phyloP scores from a whole-genome alignment of 2,888 invertebrate species.

The Sesamia inferens region DNA sequence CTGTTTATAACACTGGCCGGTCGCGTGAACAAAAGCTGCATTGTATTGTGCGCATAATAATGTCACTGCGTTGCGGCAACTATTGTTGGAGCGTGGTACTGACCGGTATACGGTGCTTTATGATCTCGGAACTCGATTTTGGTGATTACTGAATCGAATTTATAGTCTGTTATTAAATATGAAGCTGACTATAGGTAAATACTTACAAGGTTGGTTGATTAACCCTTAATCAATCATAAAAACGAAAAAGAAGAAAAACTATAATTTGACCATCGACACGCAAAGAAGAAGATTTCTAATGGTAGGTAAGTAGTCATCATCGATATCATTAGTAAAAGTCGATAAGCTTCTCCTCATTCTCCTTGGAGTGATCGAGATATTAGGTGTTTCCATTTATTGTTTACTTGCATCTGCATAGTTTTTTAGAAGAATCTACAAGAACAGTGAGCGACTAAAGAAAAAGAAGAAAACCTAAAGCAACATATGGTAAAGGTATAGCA shows the following conservation, averaged over 20 bases:
- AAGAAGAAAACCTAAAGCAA: neutral
- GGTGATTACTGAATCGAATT: neutral
- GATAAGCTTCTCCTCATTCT: neutral
- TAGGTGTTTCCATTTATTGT: neutral
- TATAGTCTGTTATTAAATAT: neutral
- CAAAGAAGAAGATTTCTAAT: too few species aligned
- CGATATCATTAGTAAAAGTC: neutral
- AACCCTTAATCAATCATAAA: neutral
- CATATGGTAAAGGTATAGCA: neutral
- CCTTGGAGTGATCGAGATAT: neutral
- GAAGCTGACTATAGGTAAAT: neutral
- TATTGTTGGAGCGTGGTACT: conserved; percentile 51
- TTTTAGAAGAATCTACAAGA: neutral
- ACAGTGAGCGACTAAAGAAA: neutral
- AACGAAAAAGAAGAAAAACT: too few species aligned
- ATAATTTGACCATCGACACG: too few species aligned
- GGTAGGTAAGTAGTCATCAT: neutral
- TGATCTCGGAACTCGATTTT: conserved; percentile 1
- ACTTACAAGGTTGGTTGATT: neutral
- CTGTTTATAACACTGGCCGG: conserved; percentile 68
- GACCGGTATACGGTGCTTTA: conserved; percentile 38
- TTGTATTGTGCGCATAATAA: conserved; percentile 66
- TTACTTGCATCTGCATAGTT: neutral
- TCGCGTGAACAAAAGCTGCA: conserved; percentile 64
- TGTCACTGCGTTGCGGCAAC: conserved; percentile 60